Evolutionary conservation across 2,113 vertebrate genomes (phyloP).

Genomic region (Tricholaema leucomelas): DNA sequence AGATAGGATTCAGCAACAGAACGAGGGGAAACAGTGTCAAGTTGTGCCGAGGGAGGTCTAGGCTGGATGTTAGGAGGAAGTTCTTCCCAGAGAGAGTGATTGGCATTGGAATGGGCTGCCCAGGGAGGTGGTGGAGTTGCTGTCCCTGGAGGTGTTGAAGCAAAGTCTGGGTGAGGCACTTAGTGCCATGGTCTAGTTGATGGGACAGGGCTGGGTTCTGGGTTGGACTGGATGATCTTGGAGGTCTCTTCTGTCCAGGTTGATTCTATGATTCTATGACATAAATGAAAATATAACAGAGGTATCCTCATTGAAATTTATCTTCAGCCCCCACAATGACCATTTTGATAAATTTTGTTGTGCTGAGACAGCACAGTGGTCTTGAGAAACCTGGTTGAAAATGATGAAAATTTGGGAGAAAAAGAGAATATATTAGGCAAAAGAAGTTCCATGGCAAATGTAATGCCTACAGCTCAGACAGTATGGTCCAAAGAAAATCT

Average conservation of each 20-base stretch:
- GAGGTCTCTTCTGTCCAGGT: no score
- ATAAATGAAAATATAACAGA: neutral
- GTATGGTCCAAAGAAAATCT: conserved; percentile 49
- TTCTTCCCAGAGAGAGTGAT: no score
- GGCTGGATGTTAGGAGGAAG: no score
- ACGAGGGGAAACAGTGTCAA: no score
- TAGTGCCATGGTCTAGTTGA: no score
- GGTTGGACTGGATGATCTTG: no score
- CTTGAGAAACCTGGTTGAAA: conserved; percentile 4
- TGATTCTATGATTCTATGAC: neutral
- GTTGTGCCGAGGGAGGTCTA: no score
- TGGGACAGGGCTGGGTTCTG: no score
- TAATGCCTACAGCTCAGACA: neutral
- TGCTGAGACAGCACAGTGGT: neutral
- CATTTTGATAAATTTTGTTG: neutral
- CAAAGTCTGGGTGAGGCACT: no score
- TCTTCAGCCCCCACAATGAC: neutral
- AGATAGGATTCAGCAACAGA: neutral
- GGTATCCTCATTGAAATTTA: neutral
- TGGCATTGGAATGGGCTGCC: no score
- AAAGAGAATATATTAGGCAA: neutral
- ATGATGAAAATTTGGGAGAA: neutral
- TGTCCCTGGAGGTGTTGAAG: no score
- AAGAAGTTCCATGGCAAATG: neutral
- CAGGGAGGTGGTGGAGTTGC: no score